Percentiles rank a stretch among this genome's conserved stretches.
Evolutionary conservation across 2,113 vertebrate genomes (phyloP).

Genomic region (Oreotrochilus melanogaster): DNA sequence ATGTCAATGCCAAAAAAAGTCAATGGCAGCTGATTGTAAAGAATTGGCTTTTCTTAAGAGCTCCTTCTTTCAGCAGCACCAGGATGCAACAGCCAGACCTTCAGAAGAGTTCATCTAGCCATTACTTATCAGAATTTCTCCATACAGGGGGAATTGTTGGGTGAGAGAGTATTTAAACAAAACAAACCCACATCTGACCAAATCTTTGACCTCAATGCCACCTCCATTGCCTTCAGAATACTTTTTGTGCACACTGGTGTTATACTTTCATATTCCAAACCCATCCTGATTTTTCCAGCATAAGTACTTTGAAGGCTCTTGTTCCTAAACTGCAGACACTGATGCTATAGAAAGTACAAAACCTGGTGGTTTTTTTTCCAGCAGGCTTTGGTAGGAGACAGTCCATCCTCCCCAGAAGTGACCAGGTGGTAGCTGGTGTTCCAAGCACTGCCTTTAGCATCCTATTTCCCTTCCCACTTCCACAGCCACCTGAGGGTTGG

Average conservation of each 20-base stretch:
- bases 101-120: background rate
- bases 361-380: background rate
- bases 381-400: background rate
- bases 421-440: background rate
- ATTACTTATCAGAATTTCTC: background rate
- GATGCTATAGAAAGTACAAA: background rate
- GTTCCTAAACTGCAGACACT: background rate
- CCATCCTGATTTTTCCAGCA: background rate
- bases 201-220: background rate
- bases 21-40: background rate
- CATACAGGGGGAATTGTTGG: rapidly evolving
- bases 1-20: background rate
- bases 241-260: background rate
- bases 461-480: background rate
- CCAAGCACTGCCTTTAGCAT: background rate
- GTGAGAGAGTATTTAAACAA: background rate
- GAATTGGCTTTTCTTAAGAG: background rate
- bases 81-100: background rate
- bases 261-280: background rate
- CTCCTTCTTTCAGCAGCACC: background rate
- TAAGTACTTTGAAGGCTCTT: background rate
- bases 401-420: rapidly evolving
- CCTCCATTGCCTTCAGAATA: background rate
- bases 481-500: no score
- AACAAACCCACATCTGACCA: no score